Evolutionary conservation across 2,888 invertebrate genomes (phyloP).

Genomic region (Romanomermis culicivorax): DNA sequence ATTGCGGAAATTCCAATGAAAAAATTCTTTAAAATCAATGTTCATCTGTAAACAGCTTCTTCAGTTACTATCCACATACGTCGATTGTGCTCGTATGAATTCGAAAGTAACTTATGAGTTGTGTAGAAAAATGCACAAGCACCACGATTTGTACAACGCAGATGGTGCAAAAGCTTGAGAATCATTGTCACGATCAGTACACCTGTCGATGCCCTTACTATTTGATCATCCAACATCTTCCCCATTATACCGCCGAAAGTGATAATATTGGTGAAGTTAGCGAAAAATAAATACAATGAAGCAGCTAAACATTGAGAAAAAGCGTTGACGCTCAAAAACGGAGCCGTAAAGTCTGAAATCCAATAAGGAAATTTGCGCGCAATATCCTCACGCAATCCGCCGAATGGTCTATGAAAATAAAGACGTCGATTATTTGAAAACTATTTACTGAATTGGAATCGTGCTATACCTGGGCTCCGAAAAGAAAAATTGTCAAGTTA

Average conservation of each 20-base stretch:
- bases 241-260: constrained; percentile 81
- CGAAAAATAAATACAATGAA: constrained; percentile 82
- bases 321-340: constrained; percentile 32
- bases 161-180: too few species aligned
- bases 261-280: constrained; percentile 80
- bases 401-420: constrained; percentile 46
- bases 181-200: background rate
- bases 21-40: too few species aligned
- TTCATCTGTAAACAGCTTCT: too few species aligned
- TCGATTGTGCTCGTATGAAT: too few species aligned
- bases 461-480: too few species aligned
- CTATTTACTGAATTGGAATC: background rate
- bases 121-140: too few species aligned
- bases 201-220: background rate
- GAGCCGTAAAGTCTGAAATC: constrained; percentile 64
- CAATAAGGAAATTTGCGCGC: constrained; percentile 64
- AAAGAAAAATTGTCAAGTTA: too few species aligned
- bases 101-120: too few species aligned
- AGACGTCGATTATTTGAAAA: background rate
- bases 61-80: too few species aligned
- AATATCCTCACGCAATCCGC: constrained; percentile 66
- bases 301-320: constrained; percentile 75
- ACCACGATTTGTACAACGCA: too few species aligned
- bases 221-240: constrained; percentile 32
- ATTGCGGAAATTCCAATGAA: too few species aligned